Evolutionary conservation across 1,140 invertebrate species (phyloP).

Genomic region (Heliconius hewitsoni): DNA sequence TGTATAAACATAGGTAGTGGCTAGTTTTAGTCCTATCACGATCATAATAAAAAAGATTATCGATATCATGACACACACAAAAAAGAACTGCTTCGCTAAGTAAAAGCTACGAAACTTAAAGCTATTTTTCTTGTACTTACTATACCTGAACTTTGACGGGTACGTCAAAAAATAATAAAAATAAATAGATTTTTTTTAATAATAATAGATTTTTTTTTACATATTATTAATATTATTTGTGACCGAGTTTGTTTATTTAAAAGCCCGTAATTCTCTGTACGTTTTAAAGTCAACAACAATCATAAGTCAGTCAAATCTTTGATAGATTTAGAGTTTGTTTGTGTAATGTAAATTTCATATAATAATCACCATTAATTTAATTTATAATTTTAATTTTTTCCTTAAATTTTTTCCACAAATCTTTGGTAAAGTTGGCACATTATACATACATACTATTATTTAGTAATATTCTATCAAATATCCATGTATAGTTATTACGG

Average conservation of each 20-base stretch:
- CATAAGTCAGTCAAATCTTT: background rate
- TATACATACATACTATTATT: too few relatives aligned
- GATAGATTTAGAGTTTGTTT: background rate
- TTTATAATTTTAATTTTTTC: too few relatives aligned
- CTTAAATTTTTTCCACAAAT: too few relatives aligned
- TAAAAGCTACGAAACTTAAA: background rate
- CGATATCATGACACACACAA: too few relatives aligned
- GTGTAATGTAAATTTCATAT: background rate
- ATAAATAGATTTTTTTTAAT: background rate
- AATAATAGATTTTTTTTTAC: background rate
- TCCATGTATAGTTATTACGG: too few relatives aligned
- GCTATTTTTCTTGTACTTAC: background rate
- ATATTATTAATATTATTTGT: background rate
- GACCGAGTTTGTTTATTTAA: conserved; percentile 2
- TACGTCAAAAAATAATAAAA: background rate
- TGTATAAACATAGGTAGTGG: background rate
- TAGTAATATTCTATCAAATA: too few relatives aligned
- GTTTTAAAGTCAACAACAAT: background rate
- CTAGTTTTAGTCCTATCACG: background rate
- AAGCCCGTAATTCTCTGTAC: background rate
- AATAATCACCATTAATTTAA: background rate
- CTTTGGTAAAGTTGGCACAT: too few relatives aligned
- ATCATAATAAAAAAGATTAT: background rate
- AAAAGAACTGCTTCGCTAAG: too few relatives aligned
- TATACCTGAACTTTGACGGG: background rate